Base-by-base conservation (phyloP, 2,888 invertebrate species). In the Ectemnius cavifrons region DNA sequence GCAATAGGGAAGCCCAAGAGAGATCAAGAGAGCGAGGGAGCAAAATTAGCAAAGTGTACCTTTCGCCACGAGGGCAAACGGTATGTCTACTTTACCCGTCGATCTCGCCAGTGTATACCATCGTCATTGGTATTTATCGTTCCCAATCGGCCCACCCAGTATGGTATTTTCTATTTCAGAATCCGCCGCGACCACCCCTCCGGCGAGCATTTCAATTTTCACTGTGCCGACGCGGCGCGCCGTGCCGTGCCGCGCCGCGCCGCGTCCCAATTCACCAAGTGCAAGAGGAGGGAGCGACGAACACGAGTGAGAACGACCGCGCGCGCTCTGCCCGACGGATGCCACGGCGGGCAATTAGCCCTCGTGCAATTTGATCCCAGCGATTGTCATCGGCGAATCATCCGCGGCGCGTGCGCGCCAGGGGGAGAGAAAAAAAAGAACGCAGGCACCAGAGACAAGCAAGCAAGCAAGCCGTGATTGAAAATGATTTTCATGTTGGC, bases 291-390 rank as follows among this genome's bases (percentile, higher is more conserved):
- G 11, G 37, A 37, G 37, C 37, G 28, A 37, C n/a, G n/a, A 8
- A 37, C 0, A 37, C 23, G 37, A 37, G 37, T 6, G 37, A 37
- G 37, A 37, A 11, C 37, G 37, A 80, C 3, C 23, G n/a, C n/a
- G n/a, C n/a, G n/a, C n/a, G 23, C 23, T 23, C 23, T 23, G 23
- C 23, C 23, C 23, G 23, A 23, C 23, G 79, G 78, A 71, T 83
- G 86, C 85, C 86, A 85, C 81, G 81, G 78, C 83, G 86, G 85
- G 87, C 88, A 88, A 88, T 89, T 87, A 89, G 86, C 81, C 84
- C 75, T 81, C 84, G 86, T 83, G 81, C 85, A 87, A 89, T 89
- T 89, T 88, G 88, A 89, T 89, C 37, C 37, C 88, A 88, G 84
- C 87, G 86, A 89, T 88, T 88, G 89, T 89, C 88, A 89, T 87